phyloP scores from a whole-genome alignment of 2,113 vertebrate genomes.

The Corvus moneduloides region DNA sequence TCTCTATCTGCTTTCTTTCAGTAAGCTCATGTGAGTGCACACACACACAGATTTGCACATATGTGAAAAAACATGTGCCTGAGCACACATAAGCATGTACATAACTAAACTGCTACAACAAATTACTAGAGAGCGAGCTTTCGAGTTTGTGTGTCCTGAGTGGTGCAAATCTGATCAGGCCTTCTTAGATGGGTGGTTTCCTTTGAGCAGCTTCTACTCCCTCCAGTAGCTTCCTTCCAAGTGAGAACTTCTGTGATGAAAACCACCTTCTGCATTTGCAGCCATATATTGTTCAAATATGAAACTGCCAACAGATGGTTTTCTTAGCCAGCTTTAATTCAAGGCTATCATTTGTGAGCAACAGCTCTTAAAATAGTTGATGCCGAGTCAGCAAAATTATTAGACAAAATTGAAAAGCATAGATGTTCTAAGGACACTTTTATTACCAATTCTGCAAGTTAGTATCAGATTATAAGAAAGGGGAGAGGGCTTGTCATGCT shows the following conservation, averaged over 20 bases:
- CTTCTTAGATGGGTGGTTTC: not conserved
- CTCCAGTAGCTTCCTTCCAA: slow-evolving; percentile 18
- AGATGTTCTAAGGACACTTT: not conserved
- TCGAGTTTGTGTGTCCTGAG: not conserved
- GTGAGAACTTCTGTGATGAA: not conserved
- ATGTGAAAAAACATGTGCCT: not conserved
- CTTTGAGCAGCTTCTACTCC: not conserved
- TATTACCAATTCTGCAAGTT: not conserved
- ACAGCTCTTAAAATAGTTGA: not conserved
- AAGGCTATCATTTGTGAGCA: slow-evolving; percentile 2
- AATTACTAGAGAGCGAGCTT: not conserved
- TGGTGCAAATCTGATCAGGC: not conserved
- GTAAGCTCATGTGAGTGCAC: fast-evolving
- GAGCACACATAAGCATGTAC: not conserved
- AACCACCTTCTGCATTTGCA: slow-evolving; percentile 13
- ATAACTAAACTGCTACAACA: not conserved
- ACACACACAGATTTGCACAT: not conserved
- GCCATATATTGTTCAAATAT: not conserved
- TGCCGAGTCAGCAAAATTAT: slow-evolving; percentile 40
- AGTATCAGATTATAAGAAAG: slow-evolving; percentile 24
- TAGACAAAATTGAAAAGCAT: not conserved
- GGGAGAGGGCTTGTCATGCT: not conserved
- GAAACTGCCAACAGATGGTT: slow-evolving; percentile 32
- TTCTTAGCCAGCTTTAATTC: not conserved
- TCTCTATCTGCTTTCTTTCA: not conserved